phyloP scores from a whole-genome alignment of 2,888 invertebrate species.

The Acronicta aceris region DNA sequence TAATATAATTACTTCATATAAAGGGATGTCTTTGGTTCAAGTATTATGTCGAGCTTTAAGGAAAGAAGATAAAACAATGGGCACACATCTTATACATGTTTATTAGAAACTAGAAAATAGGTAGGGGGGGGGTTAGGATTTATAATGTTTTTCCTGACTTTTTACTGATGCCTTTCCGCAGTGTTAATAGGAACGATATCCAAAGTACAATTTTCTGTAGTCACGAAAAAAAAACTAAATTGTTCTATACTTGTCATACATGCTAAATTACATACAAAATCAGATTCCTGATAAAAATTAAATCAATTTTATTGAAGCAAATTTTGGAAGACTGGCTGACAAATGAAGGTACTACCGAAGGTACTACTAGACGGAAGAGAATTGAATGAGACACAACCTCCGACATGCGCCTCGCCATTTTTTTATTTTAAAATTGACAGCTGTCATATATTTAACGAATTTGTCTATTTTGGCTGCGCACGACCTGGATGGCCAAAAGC shows the following conservation, averaged over 20 bases:
- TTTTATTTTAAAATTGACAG: too few species aligned
- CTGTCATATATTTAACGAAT: too few species aligned
- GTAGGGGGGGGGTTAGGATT: background rate
- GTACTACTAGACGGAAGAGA: too few species aligned
- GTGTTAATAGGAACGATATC: slow-evolving; percentile 45
- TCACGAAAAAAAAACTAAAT: slow-evolving; percentile 48
- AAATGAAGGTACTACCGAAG: background rate
- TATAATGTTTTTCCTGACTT: background rate
- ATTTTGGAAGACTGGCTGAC: slow-evolving; percentile 39
- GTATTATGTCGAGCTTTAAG: too few species aligned
- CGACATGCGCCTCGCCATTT: too few species aligned
- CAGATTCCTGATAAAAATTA: slow-evolving; percentile 46
- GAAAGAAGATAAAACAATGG: too few species aligned
- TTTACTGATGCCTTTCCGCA: slow-evolving; percentile 23
- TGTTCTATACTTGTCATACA: slow-evolving; percentile 57
- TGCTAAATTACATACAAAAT: slow-evolving; percentile 53
- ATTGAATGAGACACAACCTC: too few species aligned
- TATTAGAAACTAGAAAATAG: background rate
- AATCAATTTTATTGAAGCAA: slow-evolving; percentile 20
- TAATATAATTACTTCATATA: too few species aligned
- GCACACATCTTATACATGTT: too few species aligned
- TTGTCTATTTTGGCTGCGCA: too few species aligned
- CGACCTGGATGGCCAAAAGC: too few species aligned
- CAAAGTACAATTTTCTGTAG: slow-evolving; percentile 46
- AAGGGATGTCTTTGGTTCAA: too few species aligned